A percentile compares a stretch with the other conserved stretches of the same genome.
Conservation (phyloP, 2,888 invertebrate species). For the Epinotia ramella region DNA sequence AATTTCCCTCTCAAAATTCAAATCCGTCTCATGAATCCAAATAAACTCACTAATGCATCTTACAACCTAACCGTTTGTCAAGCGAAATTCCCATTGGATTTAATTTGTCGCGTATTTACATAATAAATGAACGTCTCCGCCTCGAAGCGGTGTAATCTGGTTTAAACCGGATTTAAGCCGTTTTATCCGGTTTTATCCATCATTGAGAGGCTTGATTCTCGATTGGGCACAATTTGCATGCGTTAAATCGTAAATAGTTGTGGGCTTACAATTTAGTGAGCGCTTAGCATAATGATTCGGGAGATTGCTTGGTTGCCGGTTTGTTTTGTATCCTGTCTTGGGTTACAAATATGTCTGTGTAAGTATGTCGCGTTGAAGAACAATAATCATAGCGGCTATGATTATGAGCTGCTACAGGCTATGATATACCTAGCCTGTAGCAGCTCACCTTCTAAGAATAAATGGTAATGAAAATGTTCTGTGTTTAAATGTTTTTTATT, state of each 20-base stretch:
- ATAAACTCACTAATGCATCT: constrained; percentile 63
- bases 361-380: no score
- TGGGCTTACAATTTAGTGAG: constrained; percentile 65
- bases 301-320: constrained; percentile 25
- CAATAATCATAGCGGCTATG: no score
- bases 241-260: constrained; percentile 76
- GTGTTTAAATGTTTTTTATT: no score
- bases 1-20: constrained; percentile 24
- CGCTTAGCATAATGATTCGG: constrained; percentile 34
- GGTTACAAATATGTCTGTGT: not conserved
- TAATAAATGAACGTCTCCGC: constrained; percentile 83
- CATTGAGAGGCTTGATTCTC: constrained; percentile 83
- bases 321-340: constrained; percentile 6
- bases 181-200: constrained; percentile 83
- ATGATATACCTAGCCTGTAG: no score
- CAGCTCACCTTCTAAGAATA: no score
- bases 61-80: constrained; percentile 75
- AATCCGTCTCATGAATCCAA: constrained; percentile 37
- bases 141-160: constrained; percentile 76
- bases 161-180: constrained; percentile 69
- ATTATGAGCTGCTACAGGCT: no score
- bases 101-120: constrained; percentile 85
- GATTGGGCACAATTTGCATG: constrained; percentile 81
- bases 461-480: no score
- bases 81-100: constrained; percentile 82